Conservation (phyloP, 2,113 vertebrate genomes). For the Sylvia atricapilla region DNA sequence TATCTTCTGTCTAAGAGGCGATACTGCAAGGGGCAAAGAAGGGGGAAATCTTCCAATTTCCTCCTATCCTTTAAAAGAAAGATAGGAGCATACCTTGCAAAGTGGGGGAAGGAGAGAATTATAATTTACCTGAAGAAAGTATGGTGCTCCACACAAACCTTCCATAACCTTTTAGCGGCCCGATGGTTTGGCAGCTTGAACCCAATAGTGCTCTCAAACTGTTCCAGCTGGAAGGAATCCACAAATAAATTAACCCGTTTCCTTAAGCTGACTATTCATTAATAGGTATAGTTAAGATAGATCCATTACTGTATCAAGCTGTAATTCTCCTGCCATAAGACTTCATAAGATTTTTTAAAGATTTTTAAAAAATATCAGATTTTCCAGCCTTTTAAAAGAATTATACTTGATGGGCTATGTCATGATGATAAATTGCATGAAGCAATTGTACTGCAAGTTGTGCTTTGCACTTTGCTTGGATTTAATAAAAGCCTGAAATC, state of each 20-base stretch:
- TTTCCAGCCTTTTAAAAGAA: background rate
- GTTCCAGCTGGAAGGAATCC: constrained; percentile 83
- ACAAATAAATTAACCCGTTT: constrained; percentile 31
- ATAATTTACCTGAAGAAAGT: constrained; percentile 93
- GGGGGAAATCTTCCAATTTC: background rate
- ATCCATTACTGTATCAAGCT: background rate
- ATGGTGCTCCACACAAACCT: constrained; percentile 98
- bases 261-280: background rate
- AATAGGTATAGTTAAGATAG: background rate
- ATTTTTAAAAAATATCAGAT: background rate
- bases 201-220: constrained; percentile 98
- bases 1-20: background rate
- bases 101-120: background rate
- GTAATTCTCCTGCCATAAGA: background rate
- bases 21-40: background rate
- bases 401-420: background rate
- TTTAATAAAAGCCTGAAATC: background rate
- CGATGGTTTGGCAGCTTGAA: constrained; percentile 97
- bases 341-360: background rate
- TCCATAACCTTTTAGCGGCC: constrained; percentile 95
- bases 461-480: background rate
- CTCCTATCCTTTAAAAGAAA: background rate
- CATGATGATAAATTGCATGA: background rate
- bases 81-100: background rate
- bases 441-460: background rate